Evolutionary conservation across 2,888 invertebrate species (phyloP), one percentile per base, ranked within the genome.

Genomic region (Drosophila affinis): DNA sequence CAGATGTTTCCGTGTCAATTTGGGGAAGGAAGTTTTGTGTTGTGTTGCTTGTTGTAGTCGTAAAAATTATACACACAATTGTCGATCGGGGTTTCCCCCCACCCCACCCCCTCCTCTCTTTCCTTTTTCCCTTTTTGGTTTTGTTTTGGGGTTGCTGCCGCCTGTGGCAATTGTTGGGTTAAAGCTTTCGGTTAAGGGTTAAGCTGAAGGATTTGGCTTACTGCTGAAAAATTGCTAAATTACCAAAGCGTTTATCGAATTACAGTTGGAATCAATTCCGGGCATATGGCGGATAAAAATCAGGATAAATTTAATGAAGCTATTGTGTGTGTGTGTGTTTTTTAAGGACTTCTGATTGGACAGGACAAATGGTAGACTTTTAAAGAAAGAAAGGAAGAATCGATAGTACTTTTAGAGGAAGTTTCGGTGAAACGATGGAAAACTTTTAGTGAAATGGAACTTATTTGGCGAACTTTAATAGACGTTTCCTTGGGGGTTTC

Each of bases 221-320:
- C 39, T 52, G 44, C 17, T 39, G 4, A 10, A 10, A 34, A 24
- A 17, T 45, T 45, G 45, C 46, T 44, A 63, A 83, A 80, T 72
- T 60, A 63, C 57, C 52, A 48, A 62, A 71, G 24, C 69, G 57
- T 72, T 79, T 81, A 81, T 78, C 76, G 76, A 65, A 78, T 81
- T 75, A 72, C 48, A 44, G 44, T 39, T 17, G 46, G 57, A 75
- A 75, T 80, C 81, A 78, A 84, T 81, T 81, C 48, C 46, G 27
- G 64, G 17, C 75, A 72, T 72, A 72, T 73, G 73, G 54, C 27
- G 39, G n/a, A 10, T 21, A 60, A 60, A 55, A 21, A 0, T 24
- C 24, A 4, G 3, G 1, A 7, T 12, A 48, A 55, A 18, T 45
- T 52, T 70, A 52, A 70, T 61, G 46, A 61, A 27, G 12, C 72